Evolutionary conservation across 2,113 vertebrate genomes (phyloP).

Genomic region (Callorhinus ursinus): DNA sequence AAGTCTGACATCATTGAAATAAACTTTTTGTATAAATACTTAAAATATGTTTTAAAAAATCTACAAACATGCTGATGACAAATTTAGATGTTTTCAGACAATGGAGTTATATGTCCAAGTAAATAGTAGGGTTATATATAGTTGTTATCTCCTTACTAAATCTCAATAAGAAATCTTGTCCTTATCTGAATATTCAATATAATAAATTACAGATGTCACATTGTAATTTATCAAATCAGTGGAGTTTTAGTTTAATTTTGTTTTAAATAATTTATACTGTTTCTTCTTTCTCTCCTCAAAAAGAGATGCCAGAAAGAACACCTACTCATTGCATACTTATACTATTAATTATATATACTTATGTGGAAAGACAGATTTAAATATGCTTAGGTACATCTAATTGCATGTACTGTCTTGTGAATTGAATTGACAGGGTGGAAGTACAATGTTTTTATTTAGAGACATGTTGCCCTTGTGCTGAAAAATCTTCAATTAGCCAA

Average conservation of each 20-base stretch:
- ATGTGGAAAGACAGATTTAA: slow-evolving; percentile 20
- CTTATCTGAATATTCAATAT: background rate
- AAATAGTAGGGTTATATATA: background rate
- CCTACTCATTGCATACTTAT: background rate
- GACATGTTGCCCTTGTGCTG: background rate
- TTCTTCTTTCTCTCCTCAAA: background rate
- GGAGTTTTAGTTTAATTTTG: slow-evolving; percentile 1
- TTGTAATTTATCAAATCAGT: background rate
- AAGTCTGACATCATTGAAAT: background rate
- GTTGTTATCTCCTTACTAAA: slow-evolving; percentile 10
- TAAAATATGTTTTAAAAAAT: slow-evolving; percentile 46
- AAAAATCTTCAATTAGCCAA: slow-evolving; percentile 51
- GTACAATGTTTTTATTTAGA: fast-evolving
- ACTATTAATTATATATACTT: slow-evolving; percentile 36
- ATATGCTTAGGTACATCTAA: slow-evolving; percentile 41
- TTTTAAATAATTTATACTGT: slow-evolving; percentile 33
- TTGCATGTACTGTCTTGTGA: background rate
- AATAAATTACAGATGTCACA: slow-evolving; percentile 21
- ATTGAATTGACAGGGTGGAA: background rate
- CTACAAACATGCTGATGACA: background rate
- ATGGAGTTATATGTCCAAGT: background rate
- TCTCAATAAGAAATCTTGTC: background rate
- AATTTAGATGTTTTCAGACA: slow-evolving; percentile 37
- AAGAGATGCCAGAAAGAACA: slow-evolving; percentile 5
- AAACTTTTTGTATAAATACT: slow-evolving; percentile 35